Conservation (phyloP, 1,140 invertebrate species). For the Palaemon carinicauda region DNA sequence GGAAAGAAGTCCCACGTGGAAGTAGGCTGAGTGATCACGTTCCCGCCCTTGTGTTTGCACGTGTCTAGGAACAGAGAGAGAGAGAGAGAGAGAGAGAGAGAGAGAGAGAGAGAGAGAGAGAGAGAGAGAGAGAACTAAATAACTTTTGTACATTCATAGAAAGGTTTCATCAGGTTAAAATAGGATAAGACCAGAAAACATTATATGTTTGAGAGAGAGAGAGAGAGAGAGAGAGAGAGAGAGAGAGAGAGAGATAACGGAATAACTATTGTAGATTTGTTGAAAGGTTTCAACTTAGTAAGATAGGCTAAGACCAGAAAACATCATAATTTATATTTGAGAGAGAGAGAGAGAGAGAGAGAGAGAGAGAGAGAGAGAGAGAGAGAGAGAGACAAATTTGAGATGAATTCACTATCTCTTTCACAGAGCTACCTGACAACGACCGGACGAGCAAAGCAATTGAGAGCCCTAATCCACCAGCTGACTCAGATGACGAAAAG, state of each 20-base stretch:
- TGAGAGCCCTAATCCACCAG: not conserved
- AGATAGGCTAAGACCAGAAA: too few species aligned
- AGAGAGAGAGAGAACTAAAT: not conserved
- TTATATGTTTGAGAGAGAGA: not conserved
- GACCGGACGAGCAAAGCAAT: not conserved
- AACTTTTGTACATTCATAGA: not conserved
- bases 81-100: not conserved
- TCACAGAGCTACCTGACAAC: not conserved
- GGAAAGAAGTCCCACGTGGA: not conserved
- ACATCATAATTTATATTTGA: not conserved
- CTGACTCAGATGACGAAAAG: too few species aligned
- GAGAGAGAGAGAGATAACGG: not conserved
- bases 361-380: not conserved
- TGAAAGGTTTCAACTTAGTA: too few species aligned
- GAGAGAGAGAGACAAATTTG: not conserved
- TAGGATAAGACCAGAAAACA: too few species aligned
- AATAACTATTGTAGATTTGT: not conserved
- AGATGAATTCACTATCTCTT: too few species aligned
- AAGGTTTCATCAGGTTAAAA: too few species aligned
- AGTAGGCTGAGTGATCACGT: not conserved
- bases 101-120: not conserved
- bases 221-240: not conserved
- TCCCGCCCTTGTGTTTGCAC: too few species aligned
- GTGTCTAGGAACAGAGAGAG: not conserved
- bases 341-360: not conserved